Percentiles rank a stretch among this genome's conserved stretches.
These are phyloP conservation scores for Boloria selene DNA, from an alignment of 2,888 invertebrate genomes.

Conservation along the genomic window DNA sequence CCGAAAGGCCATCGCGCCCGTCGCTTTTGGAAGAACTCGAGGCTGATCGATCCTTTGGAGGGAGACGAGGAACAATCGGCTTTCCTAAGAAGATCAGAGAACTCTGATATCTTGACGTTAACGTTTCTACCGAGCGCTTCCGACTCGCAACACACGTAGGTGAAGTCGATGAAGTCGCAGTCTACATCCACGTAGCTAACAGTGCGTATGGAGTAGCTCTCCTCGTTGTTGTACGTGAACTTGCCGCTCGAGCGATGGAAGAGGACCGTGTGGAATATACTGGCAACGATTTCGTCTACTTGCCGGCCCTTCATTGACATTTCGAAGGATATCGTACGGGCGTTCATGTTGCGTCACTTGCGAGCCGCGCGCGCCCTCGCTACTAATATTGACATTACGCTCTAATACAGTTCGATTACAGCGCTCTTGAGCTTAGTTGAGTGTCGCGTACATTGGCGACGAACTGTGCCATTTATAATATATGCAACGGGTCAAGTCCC, in stretches of 20 bases:
- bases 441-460: constrained; percentile 44
- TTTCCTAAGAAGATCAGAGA: constrained; percentile 89
- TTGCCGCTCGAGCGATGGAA: constrained; percentile 95
- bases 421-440: constrained; percentile 41
- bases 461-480: constrained; percentile 63
- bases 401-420: constrained; percentile 47
- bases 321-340: constrained; percentile 90
- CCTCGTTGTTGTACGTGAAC: constrained; percentile 96
- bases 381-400: constrained; percentile 62
- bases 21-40: constrained; percentile 97
- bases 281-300: constrained; percentile 95
- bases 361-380: constrained; percentile 50
- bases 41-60: constrained; percentile 92
- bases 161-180: constrained; percentile 98
- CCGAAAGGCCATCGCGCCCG: constrained; percentile 95
- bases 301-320: constrained; percentile 94
- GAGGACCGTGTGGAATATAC: constrained; percentile 95
- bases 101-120: constrained; percentile 88
- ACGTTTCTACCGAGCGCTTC: constrained; percentile 87
- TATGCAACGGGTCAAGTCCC: constrained; percentile 67
- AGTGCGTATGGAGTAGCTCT: constrained; percentile 97
- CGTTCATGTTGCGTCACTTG: constrained; percentile 86
- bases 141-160: constrained; percentile 97
- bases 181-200: constrained; percentile 98
- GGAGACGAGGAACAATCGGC: constrained; percentile 83